These are phyloP conservation scores for Drosophila erecta DNA, from an alignment of 1,140 invertebrate genomes.

Conservation along the genomic window DNA sequence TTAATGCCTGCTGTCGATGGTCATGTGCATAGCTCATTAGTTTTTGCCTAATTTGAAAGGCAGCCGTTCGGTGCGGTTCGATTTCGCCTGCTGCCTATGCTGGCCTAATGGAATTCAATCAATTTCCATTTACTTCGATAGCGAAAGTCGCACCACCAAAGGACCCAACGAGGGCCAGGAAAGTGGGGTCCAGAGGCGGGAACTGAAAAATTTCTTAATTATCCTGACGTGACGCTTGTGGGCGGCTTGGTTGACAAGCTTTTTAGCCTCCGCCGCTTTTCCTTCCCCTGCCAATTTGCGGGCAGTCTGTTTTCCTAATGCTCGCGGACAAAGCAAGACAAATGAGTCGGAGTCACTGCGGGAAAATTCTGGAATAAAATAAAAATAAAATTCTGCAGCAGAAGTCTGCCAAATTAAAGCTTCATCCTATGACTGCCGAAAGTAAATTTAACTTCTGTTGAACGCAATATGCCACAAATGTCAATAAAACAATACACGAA, in stretches of 20 bases:
- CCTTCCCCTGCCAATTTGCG: constrained; percentile 21
- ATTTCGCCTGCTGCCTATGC: constrained; percentile 4
- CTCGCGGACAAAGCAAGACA: constrained; percentile 70
- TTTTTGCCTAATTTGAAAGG: constrained; percentile 77
- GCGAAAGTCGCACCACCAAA: constrained; percentile 64
- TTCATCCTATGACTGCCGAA: constrained; percentile 10
- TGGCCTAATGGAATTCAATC: constrained; percentile 82
- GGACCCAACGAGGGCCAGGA: neutral
- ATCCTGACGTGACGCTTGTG: constrained; percentile 71
- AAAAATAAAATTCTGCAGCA: too few relatives aligned
- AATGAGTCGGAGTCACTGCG: constrained; percentile 44
- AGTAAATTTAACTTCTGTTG: constrained; percentile 12
- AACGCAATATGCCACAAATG: constrained; percentile 67
- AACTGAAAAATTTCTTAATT: constrained; percentile 81
- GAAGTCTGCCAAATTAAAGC: neutral
- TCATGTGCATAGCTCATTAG: constrained; percentile 76
- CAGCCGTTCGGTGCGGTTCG: constrained; percentile 16
- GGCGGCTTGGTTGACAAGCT: constrained; percentile 58
- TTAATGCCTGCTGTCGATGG: constrained; percentile 61
- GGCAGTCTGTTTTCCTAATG: constrained; percentile 51
- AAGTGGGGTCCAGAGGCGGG: constrained; percentile 31
- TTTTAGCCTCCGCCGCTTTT: constrained; percentile 29
- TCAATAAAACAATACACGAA: constrained; percentile 47
- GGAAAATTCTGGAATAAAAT: constrained; percentile 9
- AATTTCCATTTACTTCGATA: constrained; percentile 84